These are phyloP conservation scores for Pluvialis apricaria DNA, from an alignment of 2,113 vertebrate genomes.

Conservation along the genomic window DNA sequence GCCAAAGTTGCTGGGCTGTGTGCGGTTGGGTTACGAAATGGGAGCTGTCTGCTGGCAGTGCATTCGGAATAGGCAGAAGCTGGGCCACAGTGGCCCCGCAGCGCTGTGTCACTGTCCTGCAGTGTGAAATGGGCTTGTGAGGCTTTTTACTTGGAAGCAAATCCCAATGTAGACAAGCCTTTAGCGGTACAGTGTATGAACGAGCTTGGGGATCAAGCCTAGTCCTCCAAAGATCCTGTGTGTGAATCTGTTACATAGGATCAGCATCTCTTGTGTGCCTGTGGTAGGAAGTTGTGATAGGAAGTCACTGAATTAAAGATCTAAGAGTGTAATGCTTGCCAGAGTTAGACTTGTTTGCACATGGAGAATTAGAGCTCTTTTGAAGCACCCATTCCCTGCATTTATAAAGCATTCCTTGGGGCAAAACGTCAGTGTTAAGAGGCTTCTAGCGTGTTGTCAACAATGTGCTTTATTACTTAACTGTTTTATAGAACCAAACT, in stretches of 20 bases:
- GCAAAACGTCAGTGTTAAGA: not conserved
- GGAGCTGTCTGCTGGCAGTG: not conserved
- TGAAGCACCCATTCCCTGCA: not conserved
- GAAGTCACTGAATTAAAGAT: not conserved
- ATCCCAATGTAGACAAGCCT: not conserved
- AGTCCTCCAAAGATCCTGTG: not conserved
- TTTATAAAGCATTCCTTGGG: not conserved
- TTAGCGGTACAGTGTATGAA: not conserved
- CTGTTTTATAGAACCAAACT: conserved; percentile 21
- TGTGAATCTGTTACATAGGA: not conserved
- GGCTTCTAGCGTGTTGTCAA: not conserved
- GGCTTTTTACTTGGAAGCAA: not conserved
- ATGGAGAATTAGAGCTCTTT: not conserved
- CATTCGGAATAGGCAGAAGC: not conserved
- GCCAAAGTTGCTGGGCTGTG: not conserved
- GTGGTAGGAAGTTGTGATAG: not conserved
- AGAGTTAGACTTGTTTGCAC: not conserved
- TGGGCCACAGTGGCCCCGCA: not conserved
- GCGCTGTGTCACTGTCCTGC: not conserved
- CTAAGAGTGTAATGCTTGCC: not conserved
- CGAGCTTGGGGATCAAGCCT: not conserved
- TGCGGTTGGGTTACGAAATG: not conserved
- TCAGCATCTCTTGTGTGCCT: not conserved
- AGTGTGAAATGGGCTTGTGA: rapidly evolving
- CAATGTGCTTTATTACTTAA: not conserved